Evolutionary conservation across 1,140 invertebrate genomes (phyloP), one percentile per base, ranked within the genome.

Genomic region (Condylostylus longicornis): DNA sequence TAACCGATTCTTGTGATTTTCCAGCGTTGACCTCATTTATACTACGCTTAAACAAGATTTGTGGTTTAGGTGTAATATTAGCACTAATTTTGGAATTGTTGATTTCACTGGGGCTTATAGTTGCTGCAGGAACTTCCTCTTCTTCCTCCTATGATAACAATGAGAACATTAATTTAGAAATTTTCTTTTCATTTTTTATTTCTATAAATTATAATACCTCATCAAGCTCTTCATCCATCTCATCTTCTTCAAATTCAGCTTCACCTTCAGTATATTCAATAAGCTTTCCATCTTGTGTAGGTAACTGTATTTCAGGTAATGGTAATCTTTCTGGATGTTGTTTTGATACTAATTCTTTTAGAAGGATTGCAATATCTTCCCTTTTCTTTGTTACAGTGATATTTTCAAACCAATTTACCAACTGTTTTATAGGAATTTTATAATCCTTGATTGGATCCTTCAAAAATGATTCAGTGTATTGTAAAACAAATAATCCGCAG

Each of bases 401-500:
- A 51, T 79, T 75, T 46, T 80, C 74, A 48, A 86, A 86, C 82
- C 82, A 86, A 50, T 72, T 71, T 40, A 70, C 70, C 20, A 86
- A 57, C 30, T 75, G 70, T 59, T 77, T 78, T 42, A 85, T 83
- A 32, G 82, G 82, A 34, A 82, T 59, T 14, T 65, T 56, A 46
- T 81, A 86, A 62, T 84, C 74, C 40, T 65, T 65, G 31, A 86
- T 74, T 5, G 82, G 80, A 53, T 72, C 66, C 72, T 81, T 71
- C 55, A 97, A 94, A 67, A 98, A 98, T 38, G 77, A 79, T 66
- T 98, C 90, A 4, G 89, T 88, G 71, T 94, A 98, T 60, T 97
- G 88, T 21, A 98, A 67, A 27, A 97, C 65, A 65, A 88, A 98
- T 5, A 97, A 66, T 3, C 95, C 95, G 67, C 95, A 98, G 63